Base-by-base conservation (phyloP, 2,888 invertebrate genomes). In the Gari tellinella region DNA sequence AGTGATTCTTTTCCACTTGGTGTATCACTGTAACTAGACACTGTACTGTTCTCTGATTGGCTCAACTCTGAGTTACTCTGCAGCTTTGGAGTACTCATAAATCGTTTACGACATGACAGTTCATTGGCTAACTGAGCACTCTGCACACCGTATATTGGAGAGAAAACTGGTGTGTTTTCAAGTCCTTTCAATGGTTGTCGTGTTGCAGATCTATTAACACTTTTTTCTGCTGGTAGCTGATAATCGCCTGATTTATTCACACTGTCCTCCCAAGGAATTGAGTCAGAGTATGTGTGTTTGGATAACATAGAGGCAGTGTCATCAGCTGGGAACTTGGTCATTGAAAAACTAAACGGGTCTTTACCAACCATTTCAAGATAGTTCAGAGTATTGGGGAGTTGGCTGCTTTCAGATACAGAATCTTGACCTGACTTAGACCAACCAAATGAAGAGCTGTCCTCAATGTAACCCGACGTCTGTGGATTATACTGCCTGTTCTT, bases 81-180 rank as follows among this genome's bases (percentile, higher is more conserved):
- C 23, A 79, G 38, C 46, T 75, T 79, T n/a, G 79, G 79, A 3
- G 79, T 79, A 40, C 79, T 79, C 79, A 79, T 79, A 41, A 75
- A 79, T 19, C 74, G 43, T 53, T 68, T 75, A 19, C 66, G 38
- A 26, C 46, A 46, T 10, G 60, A 49, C n/a, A 48, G 21, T 37
- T 65, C 62, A 45, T 45, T 12, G 63, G 43, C 43, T 23, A 43
- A 12, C 26, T 52, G 38, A 61, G 21, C 15, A 37, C 45, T 65
- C 10, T 72, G 68, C 14, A 58, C 48, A 1, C 73, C 79, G 55
- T 79, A 70, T 38, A 84, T 82, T 5, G 87, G 87, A 25, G 86
- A 84, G 41, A 87, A 76, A 26, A 72, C 77, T 8, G 85, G 86
- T 8, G 83, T 83, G 58, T 87, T 87, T 23, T 86, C 85, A 21